Conservation (phyloP, 2,113 vertebrate genomes). For the Silurus meridionalis region DNA sequence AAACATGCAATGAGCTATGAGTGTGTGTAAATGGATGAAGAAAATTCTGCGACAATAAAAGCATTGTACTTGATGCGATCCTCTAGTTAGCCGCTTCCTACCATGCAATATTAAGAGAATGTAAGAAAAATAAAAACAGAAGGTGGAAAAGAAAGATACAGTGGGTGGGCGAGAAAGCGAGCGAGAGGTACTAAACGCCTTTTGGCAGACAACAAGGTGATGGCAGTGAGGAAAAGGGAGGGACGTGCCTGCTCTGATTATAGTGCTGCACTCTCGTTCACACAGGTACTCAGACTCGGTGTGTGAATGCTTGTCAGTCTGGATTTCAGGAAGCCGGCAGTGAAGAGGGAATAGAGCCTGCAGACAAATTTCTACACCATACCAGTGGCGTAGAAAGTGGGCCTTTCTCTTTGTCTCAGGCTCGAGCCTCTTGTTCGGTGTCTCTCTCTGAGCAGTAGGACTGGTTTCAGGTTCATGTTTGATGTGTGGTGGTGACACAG, state of each 20-base stretch:
- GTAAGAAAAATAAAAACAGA: not conserved
- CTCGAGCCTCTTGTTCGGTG: not conserved
- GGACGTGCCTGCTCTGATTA: conserved; percentile 77
- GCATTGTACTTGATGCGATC: not conserved
- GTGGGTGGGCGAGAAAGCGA: not conserved
- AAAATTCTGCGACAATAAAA: not conserved
- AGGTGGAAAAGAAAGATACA: conserved; percentile 21
- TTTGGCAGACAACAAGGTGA: not conserved
- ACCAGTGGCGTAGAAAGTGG: conserved; percentile 1
- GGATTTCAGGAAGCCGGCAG: conserved; percentile 72
- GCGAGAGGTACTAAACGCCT: conserved; percentile 17
- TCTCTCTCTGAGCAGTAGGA: conserved; percentile 13
- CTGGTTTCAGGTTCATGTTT: conserved; percentile 42
- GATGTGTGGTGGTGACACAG: not conserved
- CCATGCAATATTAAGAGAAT: not conserved
- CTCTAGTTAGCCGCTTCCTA: not conserved
- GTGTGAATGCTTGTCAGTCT: conserved; percentile 77
- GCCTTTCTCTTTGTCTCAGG: not conserved
- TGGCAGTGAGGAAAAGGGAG: conserved; percentile 24
- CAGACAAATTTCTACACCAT: conserved; percentile 68
- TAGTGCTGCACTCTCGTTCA: conserved; percentile 64
- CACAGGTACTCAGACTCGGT: conserved; percentile 72
- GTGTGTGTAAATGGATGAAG: not conserved
- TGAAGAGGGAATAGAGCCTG: conserved; percentile 69
- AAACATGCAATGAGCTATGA: not conserved